Evolutionary conservation across 2,113 vertebrate genomes (phyloP), one percentile per base, ranked within the genome.

Genomic region (Panurus biarmicus): DNA sequence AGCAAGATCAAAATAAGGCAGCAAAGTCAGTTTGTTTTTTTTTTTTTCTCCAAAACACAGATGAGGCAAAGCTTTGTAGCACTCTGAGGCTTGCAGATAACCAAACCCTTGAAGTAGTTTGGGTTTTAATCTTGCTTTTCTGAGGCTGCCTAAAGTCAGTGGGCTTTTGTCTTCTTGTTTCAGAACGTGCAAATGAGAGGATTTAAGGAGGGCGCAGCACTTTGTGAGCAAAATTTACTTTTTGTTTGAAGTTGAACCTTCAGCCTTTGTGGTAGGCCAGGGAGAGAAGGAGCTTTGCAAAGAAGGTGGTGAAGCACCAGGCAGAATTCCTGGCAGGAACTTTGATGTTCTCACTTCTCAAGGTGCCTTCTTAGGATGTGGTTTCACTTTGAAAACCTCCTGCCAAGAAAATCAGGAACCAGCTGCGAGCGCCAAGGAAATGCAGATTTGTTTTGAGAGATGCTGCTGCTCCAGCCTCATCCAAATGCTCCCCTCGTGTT

Each of bases 171-270:
- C 57, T 51, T 19, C 17, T 26, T 26, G 4, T 28, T 87, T 66
- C 66, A 67, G 70, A 36, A 78, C 0, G 5, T 62, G 44, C 45
- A 73, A 81, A 53, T 40, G 73, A 83, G 45, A 56, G 35, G 26
- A 20, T 64, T 86, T 51, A 28, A 61, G 0, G 12, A n/a, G 53
- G 21, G 38, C 7, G 5, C 15, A 38, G 76, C 86, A 62, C 54
- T 77, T 87, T 16, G 69, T 44, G 67, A 92, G 89, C 87, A 71
- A 86, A 90, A 66, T 86, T 81, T 45, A 10, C 72, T 82, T 85
- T 88, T 93, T 93, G 50, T 94, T 91, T 94, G 67, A 92, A 81
- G 78, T 4, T 21, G 80, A 92, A 62, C 88, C 65, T 94, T 81
- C 71, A 90, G 54, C 60, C 40, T 87, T 61, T 82, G 88, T 84